Conservation (phyloP, 2,888 invertebrate genomes). For the Oligia fasciuncula region DNA sequence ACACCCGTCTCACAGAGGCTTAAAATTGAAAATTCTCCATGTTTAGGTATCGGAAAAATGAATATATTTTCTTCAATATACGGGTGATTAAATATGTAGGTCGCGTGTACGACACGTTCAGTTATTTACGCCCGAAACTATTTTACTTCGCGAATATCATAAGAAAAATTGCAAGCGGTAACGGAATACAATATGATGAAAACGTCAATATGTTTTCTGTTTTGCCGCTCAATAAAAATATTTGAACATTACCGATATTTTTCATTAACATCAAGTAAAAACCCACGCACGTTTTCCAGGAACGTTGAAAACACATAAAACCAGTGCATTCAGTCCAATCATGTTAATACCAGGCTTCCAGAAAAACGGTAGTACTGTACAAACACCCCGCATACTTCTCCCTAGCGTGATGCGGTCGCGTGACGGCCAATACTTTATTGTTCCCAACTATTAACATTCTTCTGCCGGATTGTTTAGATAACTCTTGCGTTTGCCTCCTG, state of each 20-base stretch:
- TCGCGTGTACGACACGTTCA: constrained; percentile 37
- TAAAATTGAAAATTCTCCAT: constrained; percentile 89
- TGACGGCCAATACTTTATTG: constrained; percentile 82
- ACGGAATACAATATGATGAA: background rate
- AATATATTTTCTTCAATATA: constrained; percentile 55
- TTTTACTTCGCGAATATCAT: constrained; percentile 5
- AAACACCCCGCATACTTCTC: constrained; percentile 65
- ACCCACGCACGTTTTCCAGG: background rate
- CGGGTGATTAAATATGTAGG: constrained; percentile 57
- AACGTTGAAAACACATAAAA: constrained; percentile 23
- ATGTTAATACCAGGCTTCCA: constrained; percentile 52
- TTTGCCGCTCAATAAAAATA: background rate
- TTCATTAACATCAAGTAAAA: background rate
- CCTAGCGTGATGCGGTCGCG: constrained; percentile 83
- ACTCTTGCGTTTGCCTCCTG: constrained; percentile 69
- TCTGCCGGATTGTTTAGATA: constrained; percentile 87
- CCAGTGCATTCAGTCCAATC: constrained; percentile 44
- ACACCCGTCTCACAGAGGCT: constrained; percentile 79
- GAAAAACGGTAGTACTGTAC: constrained; percentile 45
- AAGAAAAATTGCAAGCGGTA: background rate
- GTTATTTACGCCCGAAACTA: constrained; percentile 31
- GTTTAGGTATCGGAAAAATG: constrained; percentile 80
- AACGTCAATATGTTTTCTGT: background rate
- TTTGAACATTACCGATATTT: background rate
- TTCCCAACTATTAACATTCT: constrained; percentile 88